Evolutionary conservation across 2,888 invertebrate species (phyloP).

Genomic region (Entomobrya proxima): DNA sequence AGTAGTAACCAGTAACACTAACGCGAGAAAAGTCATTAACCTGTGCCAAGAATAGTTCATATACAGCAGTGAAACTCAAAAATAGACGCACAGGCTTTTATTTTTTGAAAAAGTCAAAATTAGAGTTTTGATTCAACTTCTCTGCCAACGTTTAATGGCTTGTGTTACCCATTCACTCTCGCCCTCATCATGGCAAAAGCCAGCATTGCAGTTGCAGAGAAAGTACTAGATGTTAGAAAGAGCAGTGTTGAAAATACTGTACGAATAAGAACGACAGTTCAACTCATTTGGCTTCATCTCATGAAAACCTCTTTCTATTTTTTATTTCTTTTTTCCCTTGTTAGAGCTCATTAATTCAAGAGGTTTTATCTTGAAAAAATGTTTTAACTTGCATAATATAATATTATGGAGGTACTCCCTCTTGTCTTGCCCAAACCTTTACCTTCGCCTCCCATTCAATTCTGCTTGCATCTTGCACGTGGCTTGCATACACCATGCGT

Average conservation of each 20-base stretch:
- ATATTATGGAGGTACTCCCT: neutral
- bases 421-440: neutral
- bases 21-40: no score
- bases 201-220: neutral
- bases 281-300: conserved; percentile 57
- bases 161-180: conserved; percentile 60
- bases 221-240: neutral
- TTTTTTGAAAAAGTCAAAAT: neutral
- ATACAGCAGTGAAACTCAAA: neutral
- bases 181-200: neutral
- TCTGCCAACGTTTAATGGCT: conserved; percentile 57
- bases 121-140: conserved; percentile 31
- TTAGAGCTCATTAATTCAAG: conserved; percentile 64
- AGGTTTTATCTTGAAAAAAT: conserved; percentile 54
- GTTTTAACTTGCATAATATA: conserved; percentile 23
- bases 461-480: conserved; percentile 48
- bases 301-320: conserved; percentile 31
- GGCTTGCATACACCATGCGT: conserved; percentile 40
- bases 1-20: neutral
- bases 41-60: no score
- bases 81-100: neutral
- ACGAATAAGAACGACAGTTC: neutral
- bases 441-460: neutral
- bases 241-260: neutral
- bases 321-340: conserved; percentile 39